Evolutionary conservation across 2,797 vertebrate genomes (phyloP), one percentile per base, ranked within the genome.

Genomic region (Propithecus deckenii): DNA sequence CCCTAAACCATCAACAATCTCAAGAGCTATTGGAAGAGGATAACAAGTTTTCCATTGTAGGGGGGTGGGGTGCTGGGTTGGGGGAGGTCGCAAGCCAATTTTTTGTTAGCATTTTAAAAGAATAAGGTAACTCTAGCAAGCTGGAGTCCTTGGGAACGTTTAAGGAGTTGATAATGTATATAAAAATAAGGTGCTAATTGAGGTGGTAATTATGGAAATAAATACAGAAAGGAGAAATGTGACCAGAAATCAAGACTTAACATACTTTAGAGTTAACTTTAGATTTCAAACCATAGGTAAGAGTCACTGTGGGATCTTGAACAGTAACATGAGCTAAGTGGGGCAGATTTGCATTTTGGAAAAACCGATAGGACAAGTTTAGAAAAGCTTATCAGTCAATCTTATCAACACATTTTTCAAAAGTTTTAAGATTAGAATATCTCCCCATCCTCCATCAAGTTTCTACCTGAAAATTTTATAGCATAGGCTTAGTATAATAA

Each of bases 381-480:
- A 79, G 32, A 93, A 65, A 61, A 92, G 25, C 43, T 41, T 50
- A 38, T 32, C 4, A 55, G 22, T 65, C 75, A 32, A 75, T 76
- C 46, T 55, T 46, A 71, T 11, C 69, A 81, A 75, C 35, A 61
- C 13, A 61, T 38, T 95, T 91, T 52, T 25, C 4, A 13, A 76
- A 87, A 55, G 32, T 67, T 32, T 86, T 7, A 95, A 38, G 88
- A 69, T 61, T 32, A 67, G 38, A 86, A 32, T 65, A 75, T 71
- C 18, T 63, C 32, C 10, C 30, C 2, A 93, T 55, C 28, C 57
- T n/a, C 50, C 3, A 35, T 48, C 25, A 93, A 76, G n/a, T 46
- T 89, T 90, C 74, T 93, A 88, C 32, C 18, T 94, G 52, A 69
- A 76, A 69, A 71, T 63, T 88, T 86, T 91, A 32, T 67, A 88